Percentiles rank a stretch among this genome's conserved stretches.
These are phyloP conservation scores for Nerophis lumbriciformis DNA, from an alignment of 2,113 vertebrate species.

Conservation along the genomic window DNA sequence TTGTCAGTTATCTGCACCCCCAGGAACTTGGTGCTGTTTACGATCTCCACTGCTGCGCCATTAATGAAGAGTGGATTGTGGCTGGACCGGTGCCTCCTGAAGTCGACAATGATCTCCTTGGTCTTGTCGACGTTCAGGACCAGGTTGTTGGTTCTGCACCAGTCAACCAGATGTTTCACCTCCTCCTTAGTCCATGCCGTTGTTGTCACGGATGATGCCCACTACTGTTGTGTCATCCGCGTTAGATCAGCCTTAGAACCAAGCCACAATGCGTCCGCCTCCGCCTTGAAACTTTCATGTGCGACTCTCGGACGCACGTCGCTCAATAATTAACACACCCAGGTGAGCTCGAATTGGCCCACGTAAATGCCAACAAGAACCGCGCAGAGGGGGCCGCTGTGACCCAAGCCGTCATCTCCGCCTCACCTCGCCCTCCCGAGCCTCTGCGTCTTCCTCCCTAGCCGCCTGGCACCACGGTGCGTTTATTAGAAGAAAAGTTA, in stretches of 20 bases:
- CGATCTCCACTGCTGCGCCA: too few relatives aligned
- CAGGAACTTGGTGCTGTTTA: too few relatives aligned
- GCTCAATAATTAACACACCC: slow-evolving; percentile 97
- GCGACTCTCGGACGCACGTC: slow-evolving; percentile 86
- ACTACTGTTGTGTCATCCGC: too few relatives aligned
- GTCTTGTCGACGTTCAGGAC: too few relatives aligned
- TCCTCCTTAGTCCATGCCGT: too few relatives aligned
- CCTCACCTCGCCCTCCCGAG: slow-evolving; percentile 63
- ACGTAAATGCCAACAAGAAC: slow-evolving; percentile 87
- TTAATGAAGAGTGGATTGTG: too few relatives aligned
- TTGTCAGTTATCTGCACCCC: too few relatives aligned
- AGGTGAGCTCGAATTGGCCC: slow-evolving; percentile 94
- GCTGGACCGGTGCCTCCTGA: too few relatives aligned
- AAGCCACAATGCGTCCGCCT: slow-evolving; percentile 57
- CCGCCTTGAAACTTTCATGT: slow-evolving; percentile 83
- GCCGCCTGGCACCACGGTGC: slow-evolving; percentile 64
- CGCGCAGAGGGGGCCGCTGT: slow-evolving; percentile 66
- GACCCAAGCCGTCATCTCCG: slow-evolving; percentile 58
- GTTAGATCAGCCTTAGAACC: slow-evolving; percentile 64
- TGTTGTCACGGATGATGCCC: too few relatives aligned
- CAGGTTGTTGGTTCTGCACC: too few relatives aligned
- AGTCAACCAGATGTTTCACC: too few relatives aligned
- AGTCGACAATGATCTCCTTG: too few relatives aligned
- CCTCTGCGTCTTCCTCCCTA: slow-evolving; percentile 20
- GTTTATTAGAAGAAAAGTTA: slow-evolving; percentile 76